Conservation (phyloP, 1,140 invertebrate genomes). For the Periplaneta americana region DNA sequence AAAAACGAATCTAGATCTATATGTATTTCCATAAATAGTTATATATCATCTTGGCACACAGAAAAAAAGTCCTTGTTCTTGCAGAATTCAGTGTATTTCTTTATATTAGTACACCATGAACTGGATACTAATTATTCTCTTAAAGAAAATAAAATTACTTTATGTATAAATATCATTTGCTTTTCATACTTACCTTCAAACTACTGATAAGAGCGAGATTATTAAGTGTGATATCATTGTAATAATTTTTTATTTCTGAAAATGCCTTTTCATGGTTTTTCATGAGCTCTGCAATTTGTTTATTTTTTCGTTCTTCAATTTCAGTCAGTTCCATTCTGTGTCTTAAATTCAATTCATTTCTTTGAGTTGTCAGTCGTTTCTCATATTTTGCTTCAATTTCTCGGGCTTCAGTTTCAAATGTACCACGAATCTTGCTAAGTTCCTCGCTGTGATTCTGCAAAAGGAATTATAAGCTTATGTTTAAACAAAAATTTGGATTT, state of each 20-base stretch:
- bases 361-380: constrained; percentile 64
- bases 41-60: too few relatives aligned
- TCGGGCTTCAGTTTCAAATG: constrained; percentile 67
- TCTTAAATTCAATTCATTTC: constrained; percentile 67
- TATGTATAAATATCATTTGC: neutral
- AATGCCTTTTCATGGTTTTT: constrained; percentile 80
- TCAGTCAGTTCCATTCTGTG: constrained; percentile 75
- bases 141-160: too few relatives aligned
- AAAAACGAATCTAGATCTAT: too few relatives aligned
- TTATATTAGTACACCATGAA: too few relatives aligned
- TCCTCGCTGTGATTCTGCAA: constrained; percentile 50
- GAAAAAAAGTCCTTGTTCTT: too few relatives aligned
- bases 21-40: too few relatives aligned
- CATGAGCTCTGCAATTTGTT: constrained; percentile 73
- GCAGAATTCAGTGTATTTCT: too few relatives aligned
- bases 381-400: constrained; percentile 80
- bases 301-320: constrained; percentile 85
- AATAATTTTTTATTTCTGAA: constrained; percentile 86
- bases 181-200: constrained; percentile 54
- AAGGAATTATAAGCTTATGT: too few relatives aligned
- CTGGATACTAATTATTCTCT: too few relatives aligned
- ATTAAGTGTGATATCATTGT: constrained; percentile 88
- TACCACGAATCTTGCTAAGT: constrained; percentile 56
- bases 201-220: constrained; percentile 79
- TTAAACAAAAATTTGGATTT: too few relatives aligned